Evolutionary conservation across 2,113 vertebrate genomes (phyloP), one percentile per base, ranked within the genome.

Genomic region (Mobula hypostoma): DNA sequence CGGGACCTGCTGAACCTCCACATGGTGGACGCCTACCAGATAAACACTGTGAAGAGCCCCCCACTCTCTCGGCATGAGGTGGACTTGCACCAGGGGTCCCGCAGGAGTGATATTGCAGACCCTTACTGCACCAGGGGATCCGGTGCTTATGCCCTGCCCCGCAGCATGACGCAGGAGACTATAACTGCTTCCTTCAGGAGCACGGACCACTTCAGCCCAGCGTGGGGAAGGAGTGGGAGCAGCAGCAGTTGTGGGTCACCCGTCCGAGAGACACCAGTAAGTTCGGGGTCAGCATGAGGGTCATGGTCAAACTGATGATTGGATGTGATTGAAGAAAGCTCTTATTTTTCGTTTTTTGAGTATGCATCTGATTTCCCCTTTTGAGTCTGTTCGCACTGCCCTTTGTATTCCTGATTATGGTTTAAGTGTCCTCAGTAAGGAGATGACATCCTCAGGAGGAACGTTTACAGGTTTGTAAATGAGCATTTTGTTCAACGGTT

Each of bases 1-100:
- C 96, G 95, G 85, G 98, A 99, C 94, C 96, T 99, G 94, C 97
- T 98, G 1, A 96, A 96, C 94, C 97, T 99, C 95, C 96, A 95
- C 76, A 80, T 98, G 70, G 96, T 94, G 7, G 97, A 98, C 11
- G 94, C 97, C 29, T 96, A 96, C 0, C 95, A 95, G 0, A 5
- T 95, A 0, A 94, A 94, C 66, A 61, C 96, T 78, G 78, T 94
- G 40, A 72, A 94, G 0, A 63, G 95, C 11, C 72, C 96, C 17
- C 94, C 96, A 82, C 66, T 96, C 12, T 0, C 95, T 94, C 96
- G 94, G 3, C 96, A 95, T 61, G 96, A 97, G 72, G 95, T 95
- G 0, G 94, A 95, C 0, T 1, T 95, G 94, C 96, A 97, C 94
- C 97, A 96, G 94, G 95, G 95, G 0, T 95, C 96, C 19, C 97